These are phyloP conservation scores for Eumacrocentrus americanus DNA, from an alignment of 2,888 invertebrate species.

Conservation along the genomic window DNA sequence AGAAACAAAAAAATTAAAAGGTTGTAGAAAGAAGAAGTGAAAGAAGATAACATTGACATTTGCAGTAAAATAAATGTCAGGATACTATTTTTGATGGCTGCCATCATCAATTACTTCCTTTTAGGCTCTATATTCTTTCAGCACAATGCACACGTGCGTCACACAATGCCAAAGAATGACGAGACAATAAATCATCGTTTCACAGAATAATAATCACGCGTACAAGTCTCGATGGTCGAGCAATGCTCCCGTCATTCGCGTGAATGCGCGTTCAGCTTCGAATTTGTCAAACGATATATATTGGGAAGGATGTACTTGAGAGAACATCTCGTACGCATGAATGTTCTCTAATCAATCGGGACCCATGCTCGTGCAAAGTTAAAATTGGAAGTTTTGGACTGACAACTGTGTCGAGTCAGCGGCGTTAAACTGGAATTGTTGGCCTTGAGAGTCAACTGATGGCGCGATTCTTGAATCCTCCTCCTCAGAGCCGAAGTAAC, in stretches of 20 bases:
- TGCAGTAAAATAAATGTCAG: constrained; percentile 5
- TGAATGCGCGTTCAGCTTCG: constrained; percentile 6
- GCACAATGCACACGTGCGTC: not conserved
- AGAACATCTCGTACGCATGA: not conserved
- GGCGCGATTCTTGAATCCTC: constrained; percentile 84
- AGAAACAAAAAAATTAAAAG: not conserved
- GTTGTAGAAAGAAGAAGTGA: no score
- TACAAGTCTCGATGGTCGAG: not conserved
- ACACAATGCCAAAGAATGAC: not conserved
- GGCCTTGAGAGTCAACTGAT: constrained; percentile 76
- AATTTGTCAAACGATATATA: no score
- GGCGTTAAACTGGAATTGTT: constrained; percentile 66
- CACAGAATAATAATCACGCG: not conserved
- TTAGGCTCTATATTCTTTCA: not conserved
- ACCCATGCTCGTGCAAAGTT: constrained; percentile 52
- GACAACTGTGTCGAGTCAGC: constrained; percentile 64
- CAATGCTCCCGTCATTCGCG: not conserved
- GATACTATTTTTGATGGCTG: constrained; percentile 17
- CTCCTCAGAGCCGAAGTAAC: constrained; percentile 92
- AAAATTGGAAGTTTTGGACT: constrained; percentile 83
- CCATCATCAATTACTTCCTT: not conserved
- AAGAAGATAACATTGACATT: constrained; percentile 10
- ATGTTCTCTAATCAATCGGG: constrained; percentile 1
- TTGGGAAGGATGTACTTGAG: no score
- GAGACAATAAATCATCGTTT: constrained; percentile 4